Conservation (phyloP, 1,140 invertebrate genomes). For the Leguminivora glycinivorella region DNA sequence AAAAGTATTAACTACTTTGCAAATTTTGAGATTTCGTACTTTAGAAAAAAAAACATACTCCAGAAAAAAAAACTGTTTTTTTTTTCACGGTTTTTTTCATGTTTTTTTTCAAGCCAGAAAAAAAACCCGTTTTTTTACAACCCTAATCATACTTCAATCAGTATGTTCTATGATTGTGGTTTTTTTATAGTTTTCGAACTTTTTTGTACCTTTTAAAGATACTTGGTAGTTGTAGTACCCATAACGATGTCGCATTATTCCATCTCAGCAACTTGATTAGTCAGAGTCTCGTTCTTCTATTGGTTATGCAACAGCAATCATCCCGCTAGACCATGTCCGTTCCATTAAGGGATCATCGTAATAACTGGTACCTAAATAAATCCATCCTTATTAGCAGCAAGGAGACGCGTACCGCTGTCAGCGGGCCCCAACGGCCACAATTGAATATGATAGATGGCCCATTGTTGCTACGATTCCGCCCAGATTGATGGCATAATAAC, state of each 20-base stretch:
- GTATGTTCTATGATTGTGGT: too few relatives aligned
- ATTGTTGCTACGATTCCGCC: conserved; percentile 41
- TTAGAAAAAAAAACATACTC: too few relatives aligned
- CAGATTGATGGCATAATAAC: conserved; percentile 50
- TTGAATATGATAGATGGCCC: conserved; percentile 55
- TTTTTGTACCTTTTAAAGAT: too few relatives aligned
- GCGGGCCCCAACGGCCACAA: conserved; percentile 43
- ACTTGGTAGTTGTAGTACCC: too few relatives aligned
- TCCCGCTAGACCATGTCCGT: conserved; percentile 20
- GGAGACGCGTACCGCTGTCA: conserved; percentile 44
- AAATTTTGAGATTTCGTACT: too few relatives aligned
- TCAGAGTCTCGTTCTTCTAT: background rate
- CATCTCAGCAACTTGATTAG: background rate
- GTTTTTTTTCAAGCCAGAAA: too few relatives aligned
- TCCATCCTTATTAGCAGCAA: conserved; percentile 55
- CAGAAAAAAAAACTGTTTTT: too few relatives aligned
- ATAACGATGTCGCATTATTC: too few relatives aligned
- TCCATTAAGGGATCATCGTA: conserved; percentile 26
- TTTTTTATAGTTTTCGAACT: background rate
- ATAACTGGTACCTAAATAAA: conserved; percentile 44
- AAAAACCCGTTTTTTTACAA: too few relatives aligned
- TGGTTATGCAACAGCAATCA: conserved; percentile 25
- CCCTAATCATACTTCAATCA: too few relatives aligned
- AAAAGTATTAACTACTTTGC: too few relatives aligned
- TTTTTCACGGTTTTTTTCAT: too few relatives aligned